Evolutionary conservation across 2,113 vertebrate species (phyloP).

Genomic region (Nothobranchius furzeri): DNA sequence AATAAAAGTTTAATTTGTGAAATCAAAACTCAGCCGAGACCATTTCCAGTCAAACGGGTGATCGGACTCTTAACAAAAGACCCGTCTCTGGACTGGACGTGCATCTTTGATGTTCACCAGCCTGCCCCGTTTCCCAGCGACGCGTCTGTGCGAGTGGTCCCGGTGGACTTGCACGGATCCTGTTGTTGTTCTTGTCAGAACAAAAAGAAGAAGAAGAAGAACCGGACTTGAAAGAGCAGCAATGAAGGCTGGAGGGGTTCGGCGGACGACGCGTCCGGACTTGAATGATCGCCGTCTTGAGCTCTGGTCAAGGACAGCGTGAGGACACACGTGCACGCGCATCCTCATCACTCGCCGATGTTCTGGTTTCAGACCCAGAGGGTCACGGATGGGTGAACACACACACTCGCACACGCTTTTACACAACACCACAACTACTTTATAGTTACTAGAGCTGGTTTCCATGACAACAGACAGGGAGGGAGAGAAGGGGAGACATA

Average conservation of each 20-base stretch:
- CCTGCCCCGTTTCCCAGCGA: too few relatives aligned
- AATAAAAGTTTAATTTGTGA: conserved; percentile 2
- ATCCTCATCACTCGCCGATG: neutral
- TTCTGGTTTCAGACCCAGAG: conserved; percentile 15
- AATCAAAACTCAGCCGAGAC: neutral
- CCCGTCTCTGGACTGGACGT: too few relatives aligned
- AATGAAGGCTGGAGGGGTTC: neutral
- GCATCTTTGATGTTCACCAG: too few relatives aligned
- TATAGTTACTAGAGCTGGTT: conserved; percentile 75
- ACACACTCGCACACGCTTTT: conserved; percentile 2
- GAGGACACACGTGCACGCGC: conserved; percentile 19
- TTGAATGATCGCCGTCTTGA: neutral
- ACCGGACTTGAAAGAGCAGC: neutral
- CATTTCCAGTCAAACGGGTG: too few relatives aligned
- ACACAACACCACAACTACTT: conserved; percentile 51
- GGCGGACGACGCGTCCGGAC: neutral
- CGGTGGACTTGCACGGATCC: neutral
- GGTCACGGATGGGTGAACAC: conserved; percentile 56
- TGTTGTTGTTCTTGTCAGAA: neutral
- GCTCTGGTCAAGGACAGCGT: conserved; percentile 44
- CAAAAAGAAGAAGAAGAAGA: neutral
- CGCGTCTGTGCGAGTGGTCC: neutral
- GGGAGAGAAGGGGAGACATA: conserved; percentile 26
- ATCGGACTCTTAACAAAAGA: too few relatives aligned
- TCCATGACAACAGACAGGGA: conserved; percentile 81